Evolutionary conservation across 1,140 invertebrate species (phyloP), one percentile per base, ranked within the genome.

Genomic region (Panagrolaimus sp.): DNA sequence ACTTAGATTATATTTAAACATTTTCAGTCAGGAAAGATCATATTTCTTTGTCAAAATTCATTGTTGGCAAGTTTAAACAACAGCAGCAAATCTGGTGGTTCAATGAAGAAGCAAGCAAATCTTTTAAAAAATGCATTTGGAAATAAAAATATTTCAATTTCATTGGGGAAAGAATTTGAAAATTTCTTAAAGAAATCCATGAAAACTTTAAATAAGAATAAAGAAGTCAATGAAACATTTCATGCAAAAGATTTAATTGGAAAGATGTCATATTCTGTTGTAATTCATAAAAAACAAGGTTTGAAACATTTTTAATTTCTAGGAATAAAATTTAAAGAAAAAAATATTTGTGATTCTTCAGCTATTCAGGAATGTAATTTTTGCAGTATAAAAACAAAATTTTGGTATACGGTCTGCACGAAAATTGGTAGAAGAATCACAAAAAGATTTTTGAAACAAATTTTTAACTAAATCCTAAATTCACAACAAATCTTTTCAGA

Each of bases 11-110:
- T n/a, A n/a, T 20, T 43, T 51, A 23, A 23, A n/a, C n/a, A n/a
- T n/a, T 77, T 77, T 76, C 63, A 78, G 74, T 63, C 77, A 9
- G 78, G 78, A 23, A 80, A 80, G 62, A 80, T 80, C 4, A 71
- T 80, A 13, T 79, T 80, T 62, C 63, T 80, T 2, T 80, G 78
- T 45, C 79, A 80, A 63, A 80, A 82, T 61, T 68, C 64, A 9
- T 63, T 80, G 14, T 63, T 80, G 11, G 69, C 77, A 11, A 73
- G 61, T 46, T 66, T 80, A n/a, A n/a, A n/a, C 11, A 78, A 78
- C 1, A 47, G 65, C 23, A 78, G 78, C 63, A 69, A 74, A 20
- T n/a, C n/a, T n/a, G n/a, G n/a, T n/a, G 31, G 31, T 4, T 74
- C 72, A 1, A 51, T 47, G 20, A 79, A 75, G 23, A 73, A 77